Evolutionary conservation across 1,140 invertebrate genomes (phyloP).

Genomic region (Sitobion miscanthi): DNA sequence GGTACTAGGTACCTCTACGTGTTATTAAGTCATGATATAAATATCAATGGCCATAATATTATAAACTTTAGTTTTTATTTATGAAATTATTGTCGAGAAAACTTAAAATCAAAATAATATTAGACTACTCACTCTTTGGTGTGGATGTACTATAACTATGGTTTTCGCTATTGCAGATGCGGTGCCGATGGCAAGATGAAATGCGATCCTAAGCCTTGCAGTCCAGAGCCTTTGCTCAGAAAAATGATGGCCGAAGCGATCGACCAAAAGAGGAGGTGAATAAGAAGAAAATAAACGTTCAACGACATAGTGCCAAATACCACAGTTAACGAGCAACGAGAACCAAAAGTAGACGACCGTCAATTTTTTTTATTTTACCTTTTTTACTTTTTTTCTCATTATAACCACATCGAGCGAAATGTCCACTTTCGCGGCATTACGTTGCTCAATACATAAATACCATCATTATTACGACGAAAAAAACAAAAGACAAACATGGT

Average conservation of each 20-base stretch:
- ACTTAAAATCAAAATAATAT: no score
- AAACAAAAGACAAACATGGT: constrained; percentile 54
- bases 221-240: constrained; percentile 83
- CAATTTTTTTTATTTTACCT: constrained; percentile 32
- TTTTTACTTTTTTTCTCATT: constrained; percentile 41
- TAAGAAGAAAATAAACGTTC: constrained; percentile 63
- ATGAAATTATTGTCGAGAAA: no score
- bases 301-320: constrained; percentile 45
- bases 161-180: constrained; percentile 72
- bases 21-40: background rate
- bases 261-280: constrained; percentile 77
- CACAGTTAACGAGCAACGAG: constrained; percentile 42
- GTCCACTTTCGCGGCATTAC: constrained; percentile 19
- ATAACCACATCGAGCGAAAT: constrained; percentile 1
- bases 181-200: constrained; percentile 89
- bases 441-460: constrained; percentile 50
- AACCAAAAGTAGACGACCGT: constrained; percentile 51
- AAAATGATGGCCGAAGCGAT: constrained; percentile 84
- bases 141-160: background rate
- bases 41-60: background rate
- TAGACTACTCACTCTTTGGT: background rate
- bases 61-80: background rate
- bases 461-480: background rate
- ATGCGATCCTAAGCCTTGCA: constrained; percentile 87
- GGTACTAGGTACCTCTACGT: background rate